A percentile compares a stretch with the other conserved stretches of the same genome.
phyloP scores from a whole-genome alignment of 2,888 invertebrate species.

The Erebia aethiops region DNA sequence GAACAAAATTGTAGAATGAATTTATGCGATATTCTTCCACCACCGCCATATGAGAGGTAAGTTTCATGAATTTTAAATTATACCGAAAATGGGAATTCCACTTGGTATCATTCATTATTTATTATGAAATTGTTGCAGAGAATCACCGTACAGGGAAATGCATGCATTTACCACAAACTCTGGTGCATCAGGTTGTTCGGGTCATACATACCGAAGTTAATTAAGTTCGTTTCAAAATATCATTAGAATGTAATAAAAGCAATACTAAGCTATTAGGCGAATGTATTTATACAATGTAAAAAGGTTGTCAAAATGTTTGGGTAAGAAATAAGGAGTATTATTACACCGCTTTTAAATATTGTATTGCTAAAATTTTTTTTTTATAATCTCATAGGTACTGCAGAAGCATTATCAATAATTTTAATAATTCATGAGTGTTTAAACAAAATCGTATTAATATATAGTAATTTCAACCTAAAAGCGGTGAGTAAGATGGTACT shows the following conservation, averaged over 20 bases:
- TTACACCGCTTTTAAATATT: conserved; percentile 47
- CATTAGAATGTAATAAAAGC: conserved; percentile 77
- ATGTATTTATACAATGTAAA: conserved; percentile 70
- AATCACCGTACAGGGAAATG: conserved; percentile 73
- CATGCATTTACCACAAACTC: conserved; percentile 72
- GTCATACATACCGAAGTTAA: conserved; percentile 75
- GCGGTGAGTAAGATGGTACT: conserved; percentile 53
- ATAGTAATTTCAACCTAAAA: conserved; percentile 22
- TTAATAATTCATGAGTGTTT: conserved; percentile 9
- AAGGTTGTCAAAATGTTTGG: conserved; percentile 50
- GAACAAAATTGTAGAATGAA: conserved; percentile 77
- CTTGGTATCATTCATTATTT: neutral
- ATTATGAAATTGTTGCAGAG: conserved; percentile 57
- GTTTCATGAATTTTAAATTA: conserved; percentile 8
- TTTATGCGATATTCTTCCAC: conserved; percentile 75
- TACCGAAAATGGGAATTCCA: neutral
- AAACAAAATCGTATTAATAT: neutral
- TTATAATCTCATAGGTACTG: neutral
- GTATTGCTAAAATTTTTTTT: neutral
- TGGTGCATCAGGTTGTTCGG: conserved; percentile 76
- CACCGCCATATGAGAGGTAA: conserved; percentile 78
- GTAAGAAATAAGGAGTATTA: conserved; percentile 48
- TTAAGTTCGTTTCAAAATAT: conserved; percentile 61
- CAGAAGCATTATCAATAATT: conserved; percentile 11
- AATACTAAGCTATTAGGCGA: conserved; percentile 69